Conservation (phyloP, 2,888 invertebrate genomes). For the Sarcophaga variegata region DNA sequence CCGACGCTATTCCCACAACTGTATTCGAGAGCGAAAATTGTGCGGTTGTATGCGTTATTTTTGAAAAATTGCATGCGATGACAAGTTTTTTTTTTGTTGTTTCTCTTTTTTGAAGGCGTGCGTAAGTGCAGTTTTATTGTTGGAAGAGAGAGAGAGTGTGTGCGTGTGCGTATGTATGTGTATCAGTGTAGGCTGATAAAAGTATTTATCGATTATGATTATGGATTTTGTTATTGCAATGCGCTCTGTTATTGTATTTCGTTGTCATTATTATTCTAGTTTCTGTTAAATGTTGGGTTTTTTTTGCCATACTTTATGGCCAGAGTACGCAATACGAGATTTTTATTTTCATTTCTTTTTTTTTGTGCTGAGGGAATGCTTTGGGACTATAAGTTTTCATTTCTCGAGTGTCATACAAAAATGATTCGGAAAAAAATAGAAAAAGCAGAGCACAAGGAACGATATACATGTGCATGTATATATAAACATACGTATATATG, state of each 20-base stretch:
- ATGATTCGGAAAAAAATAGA: not conserved
- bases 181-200: not conserved
- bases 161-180: not conserved
- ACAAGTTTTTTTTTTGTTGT: not conserved
- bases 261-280: not conserved
- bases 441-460: not conserved
- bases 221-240: conserved; percentile 37
- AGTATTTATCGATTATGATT: conserved; percentile 39
- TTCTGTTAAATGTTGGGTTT: too few relatives aligned
- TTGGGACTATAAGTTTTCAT: too few relatives aligned
- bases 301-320: too few relatives aligned
- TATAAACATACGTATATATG: not conserved
- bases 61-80: conserved; percentile 41
- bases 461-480: not conserved
- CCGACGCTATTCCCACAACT: conserved; percentile 45
- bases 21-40: conserved; percentile 11
- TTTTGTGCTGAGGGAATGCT: not conserved
- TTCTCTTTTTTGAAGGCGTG: not conserved
- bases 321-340: too few relatives aligned
- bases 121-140: not conserved
- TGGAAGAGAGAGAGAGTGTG: not conserved
- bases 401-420: not conserved
- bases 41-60: conserved; percentile 7
- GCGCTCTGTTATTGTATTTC: not conserved
- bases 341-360: not conserved